Evolutionary conservation across 2,113 vertebrate genomes (phyloP).

Genomic region (Rhea pennata): DNA sequence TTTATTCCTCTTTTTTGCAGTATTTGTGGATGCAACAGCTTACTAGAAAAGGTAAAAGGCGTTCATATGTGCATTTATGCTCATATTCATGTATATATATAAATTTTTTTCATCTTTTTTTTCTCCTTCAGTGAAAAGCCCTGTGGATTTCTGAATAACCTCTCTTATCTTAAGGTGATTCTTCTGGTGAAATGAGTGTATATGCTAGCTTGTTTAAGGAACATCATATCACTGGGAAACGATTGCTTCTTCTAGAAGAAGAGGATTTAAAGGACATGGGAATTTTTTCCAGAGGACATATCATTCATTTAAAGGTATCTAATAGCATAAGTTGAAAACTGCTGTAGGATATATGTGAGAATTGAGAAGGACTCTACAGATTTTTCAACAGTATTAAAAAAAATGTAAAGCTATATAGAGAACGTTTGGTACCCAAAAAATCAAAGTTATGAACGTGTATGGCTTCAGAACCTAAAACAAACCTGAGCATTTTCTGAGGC

Average conservation of each 20-base stretch:
- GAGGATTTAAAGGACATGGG: constrained; percentile 95
- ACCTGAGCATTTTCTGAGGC: not conserved
- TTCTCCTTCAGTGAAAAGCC: not conserved
- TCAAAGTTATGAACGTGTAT: not conserved
- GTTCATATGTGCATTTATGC: not conserved
- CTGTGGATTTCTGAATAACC: constrained; percentile 50
- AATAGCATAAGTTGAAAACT: not conserved
- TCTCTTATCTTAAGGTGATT: constrained; percentile 78
- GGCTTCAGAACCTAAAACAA: not conserved
- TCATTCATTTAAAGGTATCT: constrained; percentile 94
- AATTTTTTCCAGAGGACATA: constrained; percentile 93
- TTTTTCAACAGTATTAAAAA: not conserved
- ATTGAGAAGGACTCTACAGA: not conserved
- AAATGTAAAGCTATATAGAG: not conserved
- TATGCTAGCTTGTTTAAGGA: constrained; percentile 92
- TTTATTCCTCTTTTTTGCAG: constrained; percentile 78
- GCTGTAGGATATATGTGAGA: not conserved
- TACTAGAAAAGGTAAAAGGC: constrained; percentile 86
- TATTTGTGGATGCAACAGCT: constrained; percentile 97
- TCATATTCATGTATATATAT: not conserved
- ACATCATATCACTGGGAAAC: constrained; percentile 96
- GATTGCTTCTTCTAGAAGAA: constrained; percentile 89
- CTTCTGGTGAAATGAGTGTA: constrained; percentile 83
- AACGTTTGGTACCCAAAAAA: not conserved
- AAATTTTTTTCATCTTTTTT: not conserved